phyloP scores from a whole-genome alignment of 2,113 vertebrate species.

The Tragelaphus buxtoni region DNA sequence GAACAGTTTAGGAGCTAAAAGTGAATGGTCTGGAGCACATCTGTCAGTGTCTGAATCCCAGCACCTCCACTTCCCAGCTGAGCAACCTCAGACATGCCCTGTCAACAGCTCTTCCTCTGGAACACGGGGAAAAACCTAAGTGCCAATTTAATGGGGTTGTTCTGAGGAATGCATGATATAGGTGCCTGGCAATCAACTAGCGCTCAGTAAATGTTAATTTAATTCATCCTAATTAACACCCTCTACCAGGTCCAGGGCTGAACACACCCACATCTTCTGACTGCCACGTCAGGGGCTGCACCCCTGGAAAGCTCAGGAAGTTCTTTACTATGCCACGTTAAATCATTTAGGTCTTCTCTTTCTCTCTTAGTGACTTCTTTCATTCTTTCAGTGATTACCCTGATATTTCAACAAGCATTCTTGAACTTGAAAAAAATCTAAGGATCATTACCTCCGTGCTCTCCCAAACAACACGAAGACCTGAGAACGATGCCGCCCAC shows the following conservation, averaged over 20 bases:
- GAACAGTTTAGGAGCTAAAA: neutral
- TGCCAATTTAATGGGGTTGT: neutral
- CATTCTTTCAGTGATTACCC: neutral
- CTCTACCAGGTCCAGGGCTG: neutral
- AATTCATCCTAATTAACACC: neutral
- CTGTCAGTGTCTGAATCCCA: neutral
- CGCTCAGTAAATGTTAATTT: neutral
- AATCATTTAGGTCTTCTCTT: neutral
- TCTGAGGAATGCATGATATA: neutral
- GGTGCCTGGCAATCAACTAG: neutral
- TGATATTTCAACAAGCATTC: neutral
- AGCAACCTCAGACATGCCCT: accelerated
- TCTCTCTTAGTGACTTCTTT: neutral
- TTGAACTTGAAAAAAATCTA: neutral
- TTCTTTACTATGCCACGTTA: neutral
- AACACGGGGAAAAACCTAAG: neutral
- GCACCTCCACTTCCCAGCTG: neutral
- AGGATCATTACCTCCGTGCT: neutral
- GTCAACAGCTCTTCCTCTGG: neutral
- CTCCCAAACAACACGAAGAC: neutral
- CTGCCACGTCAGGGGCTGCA: neutral
- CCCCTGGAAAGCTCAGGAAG: neutral
- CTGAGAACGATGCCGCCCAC: neutral
- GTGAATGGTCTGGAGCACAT: neutral
- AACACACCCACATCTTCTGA: neutral